Evolutionary conservation across 1,140 invertebrate species (phyloP), one percentile per base, ranked within the genome.

Genomic region (Ceratitis capitata): DNA sequence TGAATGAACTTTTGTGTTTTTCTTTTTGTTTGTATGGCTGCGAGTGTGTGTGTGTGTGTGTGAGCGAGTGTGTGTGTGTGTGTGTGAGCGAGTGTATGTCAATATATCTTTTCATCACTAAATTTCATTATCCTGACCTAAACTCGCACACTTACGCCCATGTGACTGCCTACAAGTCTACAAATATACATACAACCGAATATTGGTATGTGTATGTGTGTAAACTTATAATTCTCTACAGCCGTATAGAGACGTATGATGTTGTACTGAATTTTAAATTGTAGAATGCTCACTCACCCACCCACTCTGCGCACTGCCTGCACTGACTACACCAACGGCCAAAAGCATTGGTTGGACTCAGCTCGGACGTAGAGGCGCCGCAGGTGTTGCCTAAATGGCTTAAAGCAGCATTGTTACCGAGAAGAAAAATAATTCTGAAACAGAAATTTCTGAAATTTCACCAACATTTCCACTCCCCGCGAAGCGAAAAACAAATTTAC

Each of bases 71-170:
- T 32, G 19, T 0, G 16, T 35, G 4, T 69, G 61, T 7, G 32
- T 32, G 61, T 69, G 61, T 56, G 19, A n/a, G 10, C 51, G n/a
- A 3, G n/a, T 19, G n/a, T 19, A 53, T 19, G n/a, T n/a, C 1
- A 4, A 69, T 69, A n/a, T 14, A 16, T 69, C 58, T 69, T 32
- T 69, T 6, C 32, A 69, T 35, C 61, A 69, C 32, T 69, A 69
- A 39, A 69, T 69, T 69, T 69, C 61, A 69, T 69, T 69, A 69
- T 69, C 12, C 29, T 32, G 58, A 35, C 61, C 39, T 61, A 61
- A 35, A 23, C 58, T 32, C 29, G 39, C 61, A 10, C 58, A 29
- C 4, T 14, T 58, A 53, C 12, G 51, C 12, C 19, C 12, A 53
- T 47, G 5, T 14, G 47, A 49, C 47, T 49, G 7, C 47, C 47